phyloP scores from a whole-genome alignment of 2,888 invertebrate species.

The Ormyrus rosae region DNA sequence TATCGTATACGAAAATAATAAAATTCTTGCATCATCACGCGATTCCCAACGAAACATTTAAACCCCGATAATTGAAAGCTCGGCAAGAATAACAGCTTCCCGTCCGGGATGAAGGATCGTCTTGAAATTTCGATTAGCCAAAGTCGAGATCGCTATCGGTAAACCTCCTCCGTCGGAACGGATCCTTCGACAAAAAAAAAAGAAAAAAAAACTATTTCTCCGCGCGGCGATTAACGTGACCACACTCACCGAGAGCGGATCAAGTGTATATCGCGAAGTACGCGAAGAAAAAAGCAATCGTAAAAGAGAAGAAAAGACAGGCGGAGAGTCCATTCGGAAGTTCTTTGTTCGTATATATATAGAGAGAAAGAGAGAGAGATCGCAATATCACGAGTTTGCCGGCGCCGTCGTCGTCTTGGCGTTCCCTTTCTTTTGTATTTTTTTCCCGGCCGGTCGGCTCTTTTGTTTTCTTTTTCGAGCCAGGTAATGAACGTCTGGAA shows the following conservation, averaged over 20 bases:
- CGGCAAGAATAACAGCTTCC: no score
- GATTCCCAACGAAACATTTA: no score
- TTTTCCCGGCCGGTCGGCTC: neutral
- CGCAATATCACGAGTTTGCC: neutral
- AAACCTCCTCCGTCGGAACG: neutral
- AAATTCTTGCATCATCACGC: no score
- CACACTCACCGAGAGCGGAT: no score
- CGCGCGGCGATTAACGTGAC: no score
- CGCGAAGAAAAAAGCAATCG: neutral
- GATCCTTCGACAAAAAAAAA: neutral
- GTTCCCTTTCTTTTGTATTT: slow-evolving; percentile 20
- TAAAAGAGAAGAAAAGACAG: neutral
- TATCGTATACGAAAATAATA: no score
- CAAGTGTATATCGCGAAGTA: no score
- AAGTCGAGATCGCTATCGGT: neutral
- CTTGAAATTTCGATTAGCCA: no score
- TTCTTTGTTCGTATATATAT: slow-evolving; percentile 41
- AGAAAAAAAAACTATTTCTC: neutral
- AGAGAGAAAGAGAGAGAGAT: no score
- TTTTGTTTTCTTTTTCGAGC: slow-evolving; percentile 19
- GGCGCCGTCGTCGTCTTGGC: neutral
- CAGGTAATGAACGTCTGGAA: slow-evolving; percentile 31
- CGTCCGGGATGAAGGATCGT: no score
- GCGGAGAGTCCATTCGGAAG: slow-evolving; percentile 38
- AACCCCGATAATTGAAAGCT: no score